These are phyloP conservation scores for Dascillus cervinus DNA, from an alignment of 2,888 invertebrate species.

Conservation along the genomic window DNA sequence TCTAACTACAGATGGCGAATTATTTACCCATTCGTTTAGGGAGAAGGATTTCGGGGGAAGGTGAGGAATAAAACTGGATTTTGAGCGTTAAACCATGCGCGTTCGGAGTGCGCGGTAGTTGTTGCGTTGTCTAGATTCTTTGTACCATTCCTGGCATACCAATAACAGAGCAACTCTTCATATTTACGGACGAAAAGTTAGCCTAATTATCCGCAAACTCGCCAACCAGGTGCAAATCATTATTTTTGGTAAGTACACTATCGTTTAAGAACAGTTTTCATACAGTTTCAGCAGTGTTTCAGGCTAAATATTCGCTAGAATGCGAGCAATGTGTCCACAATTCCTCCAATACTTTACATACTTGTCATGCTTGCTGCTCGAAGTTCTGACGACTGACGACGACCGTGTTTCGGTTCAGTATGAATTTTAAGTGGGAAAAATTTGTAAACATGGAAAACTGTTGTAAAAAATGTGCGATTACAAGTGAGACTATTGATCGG, in stretches of 20 bases:
- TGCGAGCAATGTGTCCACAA: slow-evolving; percentile 67
- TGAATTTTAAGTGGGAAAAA: slow-evolving; percentile 31
- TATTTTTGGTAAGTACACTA: slow-evolving; percentile 66
- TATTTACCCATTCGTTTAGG: background rate
- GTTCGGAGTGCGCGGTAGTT: slow-evolving; percentile 71
- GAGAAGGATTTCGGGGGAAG: slow-evolving; percentile 13
- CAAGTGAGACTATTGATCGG: slow-evolving; percentile 20
- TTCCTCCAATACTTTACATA: slow-evolving; percentile 71
- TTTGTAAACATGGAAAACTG: slow-evolving; percentile 16
- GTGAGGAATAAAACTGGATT: slow-evolving; percentile 41
- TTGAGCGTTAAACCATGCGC: slow-evolving; percentile 66
- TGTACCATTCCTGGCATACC: slow-evolving; percentile 97
- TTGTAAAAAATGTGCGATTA: slow-evolving; percentile 17
- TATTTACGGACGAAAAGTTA: slow-evolving; percentile 62
- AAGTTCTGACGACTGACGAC: slow-evolving; percentile 37
- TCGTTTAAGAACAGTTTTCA: slow-evolving; percentile 51
- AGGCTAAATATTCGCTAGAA: slow-evolving; percentile 59
- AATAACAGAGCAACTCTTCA: slow-evolving; percentile 67
- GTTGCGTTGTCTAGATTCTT: slow-evolving; percentile 95
- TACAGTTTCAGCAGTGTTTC: slow-evolving; percentile 54
- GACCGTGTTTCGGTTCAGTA: slow-evolving; percentile 37
- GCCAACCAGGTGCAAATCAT: slow-evolving; percentile 55
- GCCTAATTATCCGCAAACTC: slow-evolving; percentile 57
- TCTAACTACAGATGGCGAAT: slow-evolving; percentile 1
- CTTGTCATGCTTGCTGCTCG: slow-evolving; percentile 65